phyloP scores from a whole-genome alignment of 1,140 invertebrate species.

The Nebria ingens region DNA sequence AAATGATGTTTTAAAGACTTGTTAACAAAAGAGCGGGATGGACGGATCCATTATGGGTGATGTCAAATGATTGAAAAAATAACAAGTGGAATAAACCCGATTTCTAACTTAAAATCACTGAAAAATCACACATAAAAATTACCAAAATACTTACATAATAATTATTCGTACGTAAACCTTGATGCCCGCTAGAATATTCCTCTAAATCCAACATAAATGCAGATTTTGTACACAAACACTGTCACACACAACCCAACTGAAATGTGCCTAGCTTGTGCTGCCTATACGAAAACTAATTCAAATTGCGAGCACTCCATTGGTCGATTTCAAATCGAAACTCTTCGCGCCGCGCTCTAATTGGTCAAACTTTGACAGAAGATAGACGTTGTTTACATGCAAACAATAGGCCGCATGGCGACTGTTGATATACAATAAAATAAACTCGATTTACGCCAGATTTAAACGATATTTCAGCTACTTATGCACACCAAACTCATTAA shows the following conservation, averaged over 20 bases:
- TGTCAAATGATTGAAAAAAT: constrained; percentile 17
- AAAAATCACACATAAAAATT: constrained; percentile 19
- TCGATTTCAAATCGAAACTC: constrained; percentile 24
- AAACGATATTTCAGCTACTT: neutral
- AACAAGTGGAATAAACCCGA: constrained; percentile 13
- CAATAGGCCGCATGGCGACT: constrained; percentile 8
- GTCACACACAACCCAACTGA: constrained; percentile 33
- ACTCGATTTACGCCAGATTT: neutral
- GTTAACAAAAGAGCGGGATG: constrained; percentile 31
- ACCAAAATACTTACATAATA: constrained; percentile 26
- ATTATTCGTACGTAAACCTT: constrained; percentile 20
- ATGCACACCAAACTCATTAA: neutral
- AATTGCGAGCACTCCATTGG: constrained; percentile 29
- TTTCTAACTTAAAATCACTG: constrained; percentile 30
- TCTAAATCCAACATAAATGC: constrained; percentile 27
- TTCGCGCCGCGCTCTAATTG: constrained; percentile 28
- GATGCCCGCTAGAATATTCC: constrained; percentile 28
- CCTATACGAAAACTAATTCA: constrained; percentile 35
- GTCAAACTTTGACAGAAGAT: constrained; percentile 12
- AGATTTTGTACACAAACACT: constrained; percentile 23
- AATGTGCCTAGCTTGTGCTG: constrained; percentile 16
- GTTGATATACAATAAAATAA: constrained; percentile 10
- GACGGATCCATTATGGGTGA: constrained; percentile 28
- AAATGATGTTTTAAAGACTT: constrained; percentile 19
- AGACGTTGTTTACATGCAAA: constrained; percentile 1